These are phyloP conservation scores for Altica lythri DNA, from an alignment of 2,888 invertebrate genomes.

Conservation along the genomic window DNA sequence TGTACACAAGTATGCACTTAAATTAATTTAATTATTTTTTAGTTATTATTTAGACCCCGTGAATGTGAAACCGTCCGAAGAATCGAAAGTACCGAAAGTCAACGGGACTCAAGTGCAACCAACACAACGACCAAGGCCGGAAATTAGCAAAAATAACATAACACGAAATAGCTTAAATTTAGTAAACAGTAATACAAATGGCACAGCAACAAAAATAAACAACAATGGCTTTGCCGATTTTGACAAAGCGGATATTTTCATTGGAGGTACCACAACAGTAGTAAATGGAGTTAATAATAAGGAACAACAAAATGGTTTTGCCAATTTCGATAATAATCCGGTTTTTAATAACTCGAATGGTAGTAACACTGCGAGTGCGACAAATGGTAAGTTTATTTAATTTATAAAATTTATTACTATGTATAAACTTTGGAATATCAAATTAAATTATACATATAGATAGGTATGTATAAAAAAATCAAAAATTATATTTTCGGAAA, in stretches of 20 bases:
- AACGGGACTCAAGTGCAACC: constrained; percentile 39
- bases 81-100: constrained; percentile 40
- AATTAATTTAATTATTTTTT: background rate
- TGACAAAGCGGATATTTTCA: constrained; percentile 72
- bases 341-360: constrained; percentile 61
- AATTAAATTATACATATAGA: background rate
- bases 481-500: too few relatives aligned
- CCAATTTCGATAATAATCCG: constrained; percentile 75
- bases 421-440: background rate
- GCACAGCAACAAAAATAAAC: too few relatives aligned
- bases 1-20: too few relatives aligned
- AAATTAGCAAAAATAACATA: constrained; percentile 39
- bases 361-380: constrained; percentile 19
- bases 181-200: constrained; percentile 24
- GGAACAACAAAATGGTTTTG: constrained; percentile 57
- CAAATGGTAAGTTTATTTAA: constrained; percentile 28
- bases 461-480: too few relatives aligned
- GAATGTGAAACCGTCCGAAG: constrained; percentile 30
- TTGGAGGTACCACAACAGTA: constrained; percentile 42
- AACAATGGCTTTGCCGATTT: too few relatives aligned
- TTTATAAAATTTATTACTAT: background rate
- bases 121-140: constrained; percentile 44
- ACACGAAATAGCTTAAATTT: constrained; percentile 16
- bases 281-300: constrained; percentile 33
- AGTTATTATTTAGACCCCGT: constrained; percentile 53